Percentiles rank a stretch among this genome's conserved stretches.
phyloP scores from a whole-genome alignment of 1,140 invertebrate species.

The Wasmannia auropunctata region DNA sequence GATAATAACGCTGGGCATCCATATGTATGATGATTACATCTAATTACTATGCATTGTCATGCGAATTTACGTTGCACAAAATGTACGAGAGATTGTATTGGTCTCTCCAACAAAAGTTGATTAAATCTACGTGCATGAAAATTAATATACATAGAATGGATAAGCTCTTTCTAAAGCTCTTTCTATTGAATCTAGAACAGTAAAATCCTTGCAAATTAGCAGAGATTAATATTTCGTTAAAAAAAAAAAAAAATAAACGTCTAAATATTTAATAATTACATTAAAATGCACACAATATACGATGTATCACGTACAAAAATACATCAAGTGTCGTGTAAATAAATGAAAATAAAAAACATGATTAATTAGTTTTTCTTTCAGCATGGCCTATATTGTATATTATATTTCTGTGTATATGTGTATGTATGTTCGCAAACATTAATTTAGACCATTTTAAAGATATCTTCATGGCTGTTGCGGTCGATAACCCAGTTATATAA shows the following conservation, averaged over 20 bases:
- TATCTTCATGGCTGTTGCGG: constrained; percentile 58
- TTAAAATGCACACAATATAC: no score
- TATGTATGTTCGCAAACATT: background rate
- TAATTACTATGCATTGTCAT: constrained; percentile 30
- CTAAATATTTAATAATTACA: background rate
- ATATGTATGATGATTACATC: constrained; percentile 31
- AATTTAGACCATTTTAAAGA: constrained; percentile 57
- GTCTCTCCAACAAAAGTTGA: background rate
- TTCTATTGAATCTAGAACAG: background rate
- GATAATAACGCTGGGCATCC: constrained; percentile 21
- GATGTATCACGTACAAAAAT: no score
- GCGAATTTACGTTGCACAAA: constrained; percentile 24
- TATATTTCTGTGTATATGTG: background rate
- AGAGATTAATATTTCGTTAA: background rate
- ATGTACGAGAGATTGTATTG: background rate
- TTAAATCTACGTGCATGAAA: constrained; percentile 34
- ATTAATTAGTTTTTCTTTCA: background rate
- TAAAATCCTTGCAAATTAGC: background rate
- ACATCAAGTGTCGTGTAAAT: background rate
- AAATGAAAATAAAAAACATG: background rate
- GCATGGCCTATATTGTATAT: no score
- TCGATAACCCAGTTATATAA: constrained; percentile 69
- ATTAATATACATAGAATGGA: constrained; percentile 25
- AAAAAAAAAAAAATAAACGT: background rate
- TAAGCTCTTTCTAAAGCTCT: background rate